A percentile compares a stretch with the other conserved stretches of the same genome.
Conservation (phyloP, 2,113 vertebrate genomes). For the Rhinolophus ferrumequinum region DNA sequence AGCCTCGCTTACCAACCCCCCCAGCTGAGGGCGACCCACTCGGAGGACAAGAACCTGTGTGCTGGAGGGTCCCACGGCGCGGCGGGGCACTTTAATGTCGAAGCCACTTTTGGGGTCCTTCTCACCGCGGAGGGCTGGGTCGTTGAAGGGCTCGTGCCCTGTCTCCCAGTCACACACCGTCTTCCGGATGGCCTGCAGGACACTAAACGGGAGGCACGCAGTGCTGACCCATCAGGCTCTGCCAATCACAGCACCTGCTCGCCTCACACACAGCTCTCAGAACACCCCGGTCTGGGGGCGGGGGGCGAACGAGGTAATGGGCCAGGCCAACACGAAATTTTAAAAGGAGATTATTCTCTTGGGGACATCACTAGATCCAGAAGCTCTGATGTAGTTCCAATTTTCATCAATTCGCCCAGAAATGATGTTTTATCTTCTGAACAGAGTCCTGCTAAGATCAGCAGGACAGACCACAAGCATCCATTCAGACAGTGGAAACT, state of each 20-base stretch:
- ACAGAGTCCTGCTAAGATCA: background rate
- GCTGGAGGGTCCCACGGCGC: slow-evolving; percentile 93
- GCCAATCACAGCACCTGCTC: background rate
- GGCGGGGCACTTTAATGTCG: slow-evolving; percentile 93
- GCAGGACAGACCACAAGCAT: background rate
- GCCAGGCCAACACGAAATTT: background rate
- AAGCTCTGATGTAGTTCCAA: background rate
- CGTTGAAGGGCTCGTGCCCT: slow-evolving; percentile 90
- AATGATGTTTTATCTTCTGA: background rate
- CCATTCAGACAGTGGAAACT: background rate
- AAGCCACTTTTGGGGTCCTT: slow-evolving; percentile 95
- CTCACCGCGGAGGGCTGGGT: slow-evolving; percentile 91
- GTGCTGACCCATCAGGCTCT: background rate
- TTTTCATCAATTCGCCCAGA: background rate
- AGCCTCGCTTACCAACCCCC: background rate
- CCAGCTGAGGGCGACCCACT: background rate
- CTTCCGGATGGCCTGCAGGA: slow-evolving; percentile 94
- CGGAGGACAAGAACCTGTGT: slow-evolving; percentile 88
- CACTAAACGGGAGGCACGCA: slow-evolving; percentile 78
- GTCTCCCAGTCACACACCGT: slow-evolving; percentile 94
- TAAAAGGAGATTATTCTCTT: background rate
- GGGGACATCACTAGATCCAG: background rate
- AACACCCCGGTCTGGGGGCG: no score
- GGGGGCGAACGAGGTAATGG: accelerated
- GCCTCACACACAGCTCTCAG: background rate